Conservation (phyloP, 2,888 invertebrate genomes). For the Argyresthia goedartella region DNA sequence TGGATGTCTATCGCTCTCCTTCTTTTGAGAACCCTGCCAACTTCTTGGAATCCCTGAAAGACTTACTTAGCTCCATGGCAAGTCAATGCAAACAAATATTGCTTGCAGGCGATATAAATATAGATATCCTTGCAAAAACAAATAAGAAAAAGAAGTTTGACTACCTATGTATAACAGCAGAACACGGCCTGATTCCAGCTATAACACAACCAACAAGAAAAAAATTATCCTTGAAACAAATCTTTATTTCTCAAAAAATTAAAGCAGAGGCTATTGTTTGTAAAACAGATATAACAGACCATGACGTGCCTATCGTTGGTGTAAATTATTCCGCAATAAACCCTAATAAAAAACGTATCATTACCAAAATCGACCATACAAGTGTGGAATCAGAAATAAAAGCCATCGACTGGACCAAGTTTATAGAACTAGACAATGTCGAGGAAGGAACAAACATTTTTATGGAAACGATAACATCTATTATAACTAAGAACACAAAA, state of each 20-base stretch:
- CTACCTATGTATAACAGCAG: slow-evolving; percentile 1
- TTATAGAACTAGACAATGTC: too few species aligned
- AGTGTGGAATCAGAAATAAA: too few species aligned
- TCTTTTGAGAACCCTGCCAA: not conserved
- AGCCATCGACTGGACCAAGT: too few species aligned
- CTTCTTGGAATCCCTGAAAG: slow-evolving; percentile 1
- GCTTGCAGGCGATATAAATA: slow-evolving; percentile 1
- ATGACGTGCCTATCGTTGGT: not conserved
- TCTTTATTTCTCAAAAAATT: not conserved
- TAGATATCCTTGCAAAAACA: not conserved
- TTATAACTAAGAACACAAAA: too few species aligned
- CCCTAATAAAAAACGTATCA: too few species aligned
- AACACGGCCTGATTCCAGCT: not conserved
- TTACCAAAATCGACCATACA: too few species aligned
- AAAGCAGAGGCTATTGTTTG: not conserved
- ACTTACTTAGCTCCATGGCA: not conserved
- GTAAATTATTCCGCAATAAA: not conserved
- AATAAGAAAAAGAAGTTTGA: not conserved
- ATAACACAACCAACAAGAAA: not conserved
- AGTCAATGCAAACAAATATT: not conserved
- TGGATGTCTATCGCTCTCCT: slow-evolving; percentile 4
- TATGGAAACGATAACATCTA: too few species aligned
- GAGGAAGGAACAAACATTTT: too few species aligned
- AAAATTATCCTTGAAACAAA: not conserved
- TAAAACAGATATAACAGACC: not conserved